phyloP scores from a whole-genome alignment of 2,888 invertebrate species.

The Drosophila bunnanda region DNA sequence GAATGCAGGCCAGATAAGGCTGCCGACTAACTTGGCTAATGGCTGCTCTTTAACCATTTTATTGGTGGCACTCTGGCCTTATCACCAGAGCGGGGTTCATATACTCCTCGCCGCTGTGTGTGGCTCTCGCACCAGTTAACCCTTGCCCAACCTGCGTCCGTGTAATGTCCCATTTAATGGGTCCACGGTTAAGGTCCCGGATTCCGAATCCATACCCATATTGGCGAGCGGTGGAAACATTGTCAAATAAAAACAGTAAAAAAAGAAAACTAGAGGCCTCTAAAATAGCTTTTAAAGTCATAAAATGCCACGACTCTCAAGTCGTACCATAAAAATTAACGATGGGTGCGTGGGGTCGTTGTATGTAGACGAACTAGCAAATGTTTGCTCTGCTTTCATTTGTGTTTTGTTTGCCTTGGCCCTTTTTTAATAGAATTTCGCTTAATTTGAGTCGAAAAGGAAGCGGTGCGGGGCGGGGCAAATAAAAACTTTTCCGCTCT shows the following conservation, averaged over 20 bases:
- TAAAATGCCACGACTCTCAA: constrained; percentile 78
- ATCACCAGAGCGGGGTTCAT: constrained; percentile 43
- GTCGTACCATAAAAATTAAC: constrained; percentile 75
- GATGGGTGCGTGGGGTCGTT: constrained; percentile 70
- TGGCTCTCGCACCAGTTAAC: constrained; percentile 27
- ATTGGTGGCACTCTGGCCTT: constrained; percentile 73
- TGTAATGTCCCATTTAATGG: constrained; percentile 38
- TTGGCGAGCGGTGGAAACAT: constrained; percentile 58
- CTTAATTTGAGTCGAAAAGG: constrained; percentile 67
- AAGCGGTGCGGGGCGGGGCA: constrained; percentile 27
- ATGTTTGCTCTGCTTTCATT: constrained; percentile 58
- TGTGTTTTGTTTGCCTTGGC: constrained; percentile 58
- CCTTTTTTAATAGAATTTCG: constrained; percentile 76
- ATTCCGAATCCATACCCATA: constrained; percentile 33
- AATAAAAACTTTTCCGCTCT: constrained; percentile 68
- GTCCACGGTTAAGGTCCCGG: constrained; percentile 54
- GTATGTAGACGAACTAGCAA: constrained; percentile 22
- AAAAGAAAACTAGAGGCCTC: constrained; percentile 65
- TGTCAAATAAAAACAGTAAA: constrained; percentile 73
- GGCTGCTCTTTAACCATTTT: constrained; percentile 77
- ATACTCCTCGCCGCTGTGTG: constrained; percentile 36
- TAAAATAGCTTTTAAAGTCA: constrained; percentile 81
- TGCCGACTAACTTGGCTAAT: constrained; percentile 66
- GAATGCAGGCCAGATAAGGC: constrained; percentile 36
- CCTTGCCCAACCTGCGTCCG: constrained; percentile 39